These are phyloP conservation scores for Dolomedes plantarius DNA, from an alignment of 2,888 invertebrate species.

Conservation along the genomic window DNA sequence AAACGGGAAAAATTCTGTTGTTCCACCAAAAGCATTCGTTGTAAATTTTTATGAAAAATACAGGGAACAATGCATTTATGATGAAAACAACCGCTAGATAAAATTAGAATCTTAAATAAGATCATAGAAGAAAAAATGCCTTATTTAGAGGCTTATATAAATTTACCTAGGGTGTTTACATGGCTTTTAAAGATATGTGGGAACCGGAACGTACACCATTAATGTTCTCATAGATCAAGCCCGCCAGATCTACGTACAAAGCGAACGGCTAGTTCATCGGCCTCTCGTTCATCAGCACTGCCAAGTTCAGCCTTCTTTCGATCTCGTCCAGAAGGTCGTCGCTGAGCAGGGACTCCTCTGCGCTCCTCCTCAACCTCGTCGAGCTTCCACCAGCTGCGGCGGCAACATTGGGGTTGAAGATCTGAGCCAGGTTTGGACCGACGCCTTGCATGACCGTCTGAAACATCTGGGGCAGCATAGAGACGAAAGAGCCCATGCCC, in stretches of 20 bases:
- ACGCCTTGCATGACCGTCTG: slow-evolving; percentile 58
- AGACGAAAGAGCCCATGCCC: slow-evolving; percentile 65
- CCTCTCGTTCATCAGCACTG: slow-evolving; percentile 49
- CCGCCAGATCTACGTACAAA: not conserved
- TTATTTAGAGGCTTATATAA: too few relatives aligned
- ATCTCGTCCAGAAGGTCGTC: slow-evolving; percentile 27
- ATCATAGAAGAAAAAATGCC: too few relatives aligned
- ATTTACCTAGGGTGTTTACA: too few relatives aligned
- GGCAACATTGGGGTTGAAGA: slow-evolving; percentile 34
- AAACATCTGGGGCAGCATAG: slow-evolving; percentile 68
- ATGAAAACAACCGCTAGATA: too few relatives aligned
- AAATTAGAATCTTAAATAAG: too few relatives aligned
- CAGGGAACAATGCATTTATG: too few relatives aligned
- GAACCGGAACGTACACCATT: too few relatives aligned
- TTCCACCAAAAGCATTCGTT: too few relatives aligned
- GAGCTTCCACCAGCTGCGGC: not conserved
- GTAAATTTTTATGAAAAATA: too few relatives aligned
- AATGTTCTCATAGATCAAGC: not conserved
- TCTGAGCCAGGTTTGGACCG: slow-evolving; percentile 51
- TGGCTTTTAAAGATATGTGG: too few relatives aligned
- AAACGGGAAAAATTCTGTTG: too few relatives aligned
- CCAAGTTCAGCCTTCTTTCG: slow-evolving; percentile 34
- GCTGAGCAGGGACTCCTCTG: not conserved
- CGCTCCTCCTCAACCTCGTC: slow-evolving; percentile 8
- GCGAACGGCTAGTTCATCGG: not conserved